These are phyloP conservation scores for Oncorhynchus masou DNA, from an alignment of 2,113 vertebrate species.

Conservation along the genomic window DNA sequence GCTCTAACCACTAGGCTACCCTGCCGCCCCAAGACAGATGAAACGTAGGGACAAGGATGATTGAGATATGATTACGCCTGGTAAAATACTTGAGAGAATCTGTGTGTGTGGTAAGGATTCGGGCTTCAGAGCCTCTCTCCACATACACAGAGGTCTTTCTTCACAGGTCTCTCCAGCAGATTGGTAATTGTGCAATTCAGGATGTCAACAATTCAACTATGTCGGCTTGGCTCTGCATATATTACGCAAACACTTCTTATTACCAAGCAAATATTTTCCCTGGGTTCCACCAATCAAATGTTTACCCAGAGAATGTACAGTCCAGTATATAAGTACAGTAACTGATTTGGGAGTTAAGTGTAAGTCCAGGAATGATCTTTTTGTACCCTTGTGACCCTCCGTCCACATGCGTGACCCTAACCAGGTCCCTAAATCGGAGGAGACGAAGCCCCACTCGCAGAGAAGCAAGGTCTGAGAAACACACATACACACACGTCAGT, in stretches of 20 bases:
- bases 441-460: constrained; percentile 73
- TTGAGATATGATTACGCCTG: too few relatives aligned
- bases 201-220: constrained; percentile 5
- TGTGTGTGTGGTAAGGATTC: background rate
- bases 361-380: constrained; percentile 13
- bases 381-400: constrained; percentile 54
- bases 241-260: constrained; percentile 1
- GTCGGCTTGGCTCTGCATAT: constrained; percentile 23
- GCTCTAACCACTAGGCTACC: too few relatives aligned
- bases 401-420: constrained; percentile 61
- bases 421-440: constrained; percentile 90
- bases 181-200: constrained; percentile 45
- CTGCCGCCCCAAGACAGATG: too few relatives aligned
- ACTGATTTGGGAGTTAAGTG: too few relatives aligned
- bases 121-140: background rate
- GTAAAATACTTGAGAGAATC: background rate
- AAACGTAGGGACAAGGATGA: too few relatives aligned
- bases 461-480: constrained; percentile 84
- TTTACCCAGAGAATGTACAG: too few relatives aligned
- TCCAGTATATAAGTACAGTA: too few relatives aligned
- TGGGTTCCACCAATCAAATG: background rate
- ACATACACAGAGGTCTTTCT: constrained; percentile 18
- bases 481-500: constrained; percentile 2
- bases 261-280: background rate
- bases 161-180: constrained; percentile 22